phyloP scores from a whole-genome alignment of 2,797 vertebrate genomes.

The Catamblyrhynchus diadema region DNA sequence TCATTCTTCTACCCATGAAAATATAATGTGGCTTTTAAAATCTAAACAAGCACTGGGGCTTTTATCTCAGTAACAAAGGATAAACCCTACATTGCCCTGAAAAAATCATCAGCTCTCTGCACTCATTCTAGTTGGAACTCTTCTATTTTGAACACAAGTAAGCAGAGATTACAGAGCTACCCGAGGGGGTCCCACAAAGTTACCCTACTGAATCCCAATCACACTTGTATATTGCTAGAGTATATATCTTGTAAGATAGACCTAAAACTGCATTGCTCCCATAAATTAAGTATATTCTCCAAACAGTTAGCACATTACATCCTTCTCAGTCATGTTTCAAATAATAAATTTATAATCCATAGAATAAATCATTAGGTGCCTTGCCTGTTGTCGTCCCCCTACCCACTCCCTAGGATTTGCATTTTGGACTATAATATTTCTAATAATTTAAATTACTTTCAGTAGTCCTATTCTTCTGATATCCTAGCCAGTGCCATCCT shows the following conservation, averaged over 20 bases:
- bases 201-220: background rate
- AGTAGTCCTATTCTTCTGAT: background rate
- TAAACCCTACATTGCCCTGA: background rate
- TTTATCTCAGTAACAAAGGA: background rate
- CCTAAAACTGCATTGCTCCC: background rate
- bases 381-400: background rate
- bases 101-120: background rate
- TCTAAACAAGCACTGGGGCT: background rate
- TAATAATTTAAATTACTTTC: background rate
- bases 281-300: background rate
- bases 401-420: background rate
- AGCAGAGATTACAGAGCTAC: background rate
- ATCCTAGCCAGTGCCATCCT: background rate
- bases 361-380: accelerated
- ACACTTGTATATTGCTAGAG: background rate
- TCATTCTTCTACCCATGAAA: background rate
- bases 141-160: background rate
- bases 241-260: background rate
- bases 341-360: background rate
- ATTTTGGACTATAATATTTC: background rate
- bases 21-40: background rate
- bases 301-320: accelerated
- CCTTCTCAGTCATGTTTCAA: background rate
- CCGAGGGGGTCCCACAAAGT: background rate
- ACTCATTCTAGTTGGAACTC: background rate